Conservation (phyloP, 1,140 invertebrate species). For the Drosophila ambigua region DNA sequence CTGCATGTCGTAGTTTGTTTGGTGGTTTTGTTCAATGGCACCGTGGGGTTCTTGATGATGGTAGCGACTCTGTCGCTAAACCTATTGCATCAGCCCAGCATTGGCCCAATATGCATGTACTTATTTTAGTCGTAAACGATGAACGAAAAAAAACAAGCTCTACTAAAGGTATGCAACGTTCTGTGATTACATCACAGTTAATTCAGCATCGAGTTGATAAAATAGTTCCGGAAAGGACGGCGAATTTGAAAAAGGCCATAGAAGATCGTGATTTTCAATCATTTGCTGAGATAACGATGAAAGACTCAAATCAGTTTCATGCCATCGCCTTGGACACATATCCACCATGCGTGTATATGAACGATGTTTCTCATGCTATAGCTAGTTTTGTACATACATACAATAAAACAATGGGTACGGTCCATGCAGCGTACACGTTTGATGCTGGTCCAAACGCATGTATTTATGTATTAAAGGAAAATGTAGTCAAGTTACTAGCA, state of each 20-base stretch:
- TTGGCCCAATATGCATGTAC: conserved; percentile 95
- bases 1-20: conserved; percentile 96
- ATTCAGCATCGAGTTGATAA: conserved; percentile 89
- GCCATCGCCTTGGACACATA: conserved; percentile 96
- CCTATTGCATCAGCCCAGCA: conserved; percentile 90
- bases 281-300: conserved; percentile 98
- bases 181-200: conserved; percentile 92
- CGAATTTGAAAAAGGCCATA: conserved; percentile 88
- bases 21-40: conserved; percentile 97
- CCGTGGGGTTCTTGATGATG: conserved; percentile 88
- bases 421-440: conserved; percentile 96
- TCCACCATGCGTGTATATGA: conserved; percentile 97
- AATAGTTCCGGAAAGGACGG: conserved; percentile 89
- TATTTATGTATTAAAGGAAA: conserved; percentile 92
- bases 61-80: conserved; percentile 92
- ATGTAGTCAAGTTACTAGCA: conserved; percentile 88
- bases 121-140: conserved; percentile 96
- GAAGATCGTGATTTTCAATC: conserved; percentile 90
- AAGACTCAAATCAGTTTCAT: conserved; percentile 99
- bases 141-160: conserved; percentile 94
- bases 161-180: conserved; percentile 95
- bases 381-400: conserved; percentile 92
- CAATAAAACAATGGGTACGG: conserved; percentile 87
- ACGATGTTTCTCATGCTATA: conserved; percentile 92
- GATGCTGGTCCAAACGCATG: conserved; percentile 99